These are phyloP conservation scores for Drosophila nasuta DNA, from an alignment of 1,140 invertebrate genomes.

Conservation along the genomic window DNA sequence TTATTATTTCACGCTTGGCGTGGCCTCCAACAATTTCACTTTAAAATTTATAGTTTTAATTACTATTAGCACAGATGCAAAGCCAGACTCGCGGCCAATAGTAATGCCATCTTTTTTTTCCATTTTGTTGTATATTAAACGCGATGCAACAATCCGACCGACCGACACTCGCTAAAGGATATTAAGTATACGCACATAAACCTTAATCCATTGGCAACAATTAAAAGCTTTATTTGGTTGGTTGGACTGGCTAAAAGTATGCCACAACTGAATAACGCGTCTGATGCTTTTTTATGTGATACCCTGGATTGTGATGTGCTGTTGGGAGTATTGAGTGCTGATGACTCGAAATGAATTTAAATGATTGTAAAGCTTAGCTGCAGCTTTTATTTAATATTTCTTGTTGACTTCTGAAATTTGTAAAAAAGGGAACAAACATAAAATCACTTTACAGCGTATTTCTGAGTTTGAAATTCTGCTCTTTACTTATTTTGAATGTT, in stretches of 20 bases:
- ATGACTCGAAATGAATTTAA: background rate
- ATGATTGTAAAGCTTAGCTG: background rate
- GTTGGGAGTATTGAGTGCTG: background rate
- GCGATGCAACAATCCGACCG: background rate
- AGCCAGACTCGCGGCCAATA: conserved; percentile 7
- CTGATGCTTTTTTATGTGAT: conserved; percentile 9
- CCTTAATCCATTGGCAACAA: conserved; percentile 77
- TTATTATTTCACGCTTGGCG: conserved; percentile 39
- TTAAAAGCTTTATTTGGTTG: conserved; percentile 72
- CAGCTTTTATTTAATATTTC: no score
- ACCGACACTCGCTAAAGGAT: conserved; percentile 18
- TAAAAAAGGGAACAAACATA: no score
- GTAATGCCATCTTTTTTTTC: conserved; percentile 3
- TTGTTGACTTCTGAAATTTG: no score
- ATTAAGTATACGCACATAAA: conserved; percentile 76
- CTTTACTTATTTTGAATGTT: conserved; percentile 7
- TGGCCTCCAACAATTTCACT: conserved; percentile 50
- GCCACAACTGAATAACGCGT: conserved; percentile 20
- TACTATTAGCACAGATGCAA: conserved; percentile 50
- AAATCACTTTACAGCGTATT: background rate
- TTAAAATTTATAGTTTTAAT: conserved; percentile 69
- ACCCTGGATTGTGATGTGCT: background rate
- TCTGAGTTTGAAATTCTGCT: background rate
- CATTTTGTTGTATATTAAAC: background rate
- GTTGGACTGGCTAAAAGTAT: conserved; percentile 32